These are phyloP conservation scores for Cephalopholis sonnerati DNA, from an alignment of 2,113 vertebrate genomes.

Conservation along the genomic window DNA sequence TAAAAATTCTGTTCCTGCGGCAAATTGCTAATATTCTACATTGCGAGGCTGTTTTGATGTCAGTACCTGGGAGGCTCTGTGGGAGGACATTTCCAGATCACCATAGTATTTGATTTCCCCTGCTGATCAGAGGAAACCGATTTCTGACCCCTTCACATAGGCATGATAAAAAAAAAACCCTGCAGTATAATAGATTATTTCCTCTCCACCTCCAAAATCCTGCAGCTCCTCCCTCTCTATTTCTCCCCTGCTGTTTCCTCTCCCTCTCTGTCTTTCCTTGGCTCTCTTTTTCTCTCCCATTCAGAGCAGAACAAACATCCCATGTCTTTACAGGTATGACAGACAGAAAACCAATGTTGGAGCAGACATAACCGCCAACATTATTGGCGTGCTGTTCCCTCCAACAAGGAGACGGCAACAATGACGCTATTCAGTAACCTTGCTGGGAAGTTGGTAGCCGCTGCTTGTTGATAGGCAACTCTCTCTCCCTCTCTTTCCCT, in stretches of 20 bases:
- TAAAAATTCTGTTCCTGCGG: conserved; percentile 26
- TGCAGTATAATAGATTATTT: conserved; percentile 62
- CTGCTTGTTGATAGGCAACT: conserved; percentile 57
- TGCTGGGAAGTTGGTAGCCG: conserved; percentile 39
- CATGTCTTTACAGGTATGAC: conserved; percentile 17
- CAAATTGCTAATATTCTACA: conserved; percentile 58
- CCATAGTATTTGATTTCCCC: conserved; percentile 64
- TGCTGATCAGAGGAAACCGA: conserved; percentile 70
- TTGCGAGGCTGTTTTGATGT: conserved; percentile 50
- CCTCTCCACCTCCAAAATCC: conserved; percentile 24
- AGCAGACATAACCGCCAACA: conserved; percentile 15
- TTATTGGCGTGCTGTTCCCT: conserved; percentile 29
- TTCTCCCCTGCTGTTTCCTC: background rate
- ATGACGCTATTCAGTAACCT: conserved; percentile 52
- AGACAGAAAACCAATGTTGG: conserved; percentile 31
- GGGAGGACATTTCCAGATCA: conserved; percentile 55
- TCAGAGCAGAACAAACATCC: conserved; percentile 30
- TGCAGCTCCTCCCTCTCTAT: background rate
- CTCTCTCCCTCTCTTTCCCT: conserved; percentile 29
- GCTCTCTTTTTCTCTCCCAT: conserved; percentile 8
- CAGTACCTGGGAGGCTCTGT: conserved; percentile 44
- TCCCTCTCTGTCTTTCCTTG: conserved; percentile 1
- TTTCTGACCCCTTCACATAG: conserved; percentile 72
- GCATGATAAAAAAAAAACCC: conserved; percentile 51
- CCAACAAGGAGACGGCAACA: conserved; percentile 51